These are phyloP conservation scores for Scaptomyza flava DNA, from an alignment of 2,888 invertebrate species.

Conservation along the genomic window DNA sequence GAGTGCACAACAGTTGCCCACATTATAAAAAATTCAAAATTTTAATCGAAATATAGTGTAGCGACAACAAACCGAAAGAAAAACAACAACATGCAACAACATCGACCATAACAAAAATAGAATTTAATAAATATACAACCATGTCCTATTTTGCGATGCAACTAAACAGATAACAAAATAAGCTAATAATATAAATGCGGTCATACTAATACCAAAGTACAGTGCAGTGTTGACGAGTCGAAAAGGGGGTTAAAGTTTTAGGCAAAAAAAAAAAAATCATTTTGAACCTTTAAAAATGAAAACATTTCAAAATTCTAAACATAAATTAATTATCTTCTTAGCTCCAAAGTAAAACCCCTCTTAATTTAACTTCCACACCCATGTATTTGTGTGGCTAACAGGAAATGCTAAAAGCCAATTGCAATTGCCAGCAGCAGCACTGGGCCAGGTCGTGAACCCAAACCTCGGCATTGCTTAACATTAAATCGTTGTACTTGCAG, in stretches of 20 bases:
- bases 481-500: constrained; percentile 23
- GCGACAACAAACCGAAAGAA: constrained; percentile 25
- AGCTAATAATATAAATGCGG: constrained; percentile 43
- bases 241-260: no score
- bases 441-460: constrained; percentile 13
- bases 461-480: constrained; percentile 5
- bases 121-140: constrained; percentile 30
- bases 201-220: background rate
- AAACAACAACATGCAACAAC: constrained; percentile 10
- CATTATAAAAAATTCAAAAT: constrained; percentile 74
- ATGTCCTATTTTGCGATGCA: constrained; percentile 58
- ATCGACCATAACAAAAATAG: constrained; percentile 55
- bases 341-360: no score
- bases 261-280: no score
- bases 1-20: constrained; percentile 41
- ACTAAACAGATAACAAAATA: constrained; percentile 58
- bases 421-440: constrained; percentile 35
- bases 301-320: no score
- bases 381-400: constrained; percentile 1
- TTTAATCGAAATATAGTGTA: constrained; percentile 77
- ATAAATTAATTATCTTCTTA: no score
- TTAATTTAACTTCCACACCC: background rate
- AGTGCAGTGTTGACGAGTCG: no score
- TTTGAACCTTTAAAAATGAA: no score
- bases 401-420: constrained; percentile 53